Percentiles rank a stretch among this genome's conserved stretches.
Conservation (phyloP, 2,797 vertebrate genomes). For the Lepus oiostolus region DNA sequence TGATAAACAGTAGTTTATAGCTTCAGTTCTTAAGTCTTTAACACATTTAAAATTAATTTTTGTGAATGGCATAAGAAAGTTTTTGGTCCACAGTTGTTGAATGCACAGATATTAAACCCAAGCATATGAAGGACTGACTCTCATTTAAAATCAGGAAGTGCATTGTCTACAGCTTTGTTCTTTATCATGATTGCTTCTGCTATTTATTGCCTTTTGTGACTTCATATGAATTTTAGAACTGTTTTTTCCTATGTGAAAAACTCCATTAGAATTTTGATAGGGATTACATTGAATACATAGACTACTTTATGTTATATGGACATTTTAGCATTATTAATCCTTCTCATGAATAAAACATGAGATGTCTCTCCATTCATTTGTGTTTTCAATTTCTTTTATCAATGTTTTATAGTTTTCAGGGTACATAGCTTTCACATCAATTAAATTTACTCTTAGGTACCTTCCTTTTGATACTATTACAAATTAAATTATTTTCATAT, state of each 20-base stretch:
- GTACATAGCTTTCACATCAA: background rate
- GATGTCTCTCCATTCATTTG: background rate
- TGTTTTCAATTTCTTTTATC: background rate
- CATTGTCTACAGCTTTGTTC: background rate
- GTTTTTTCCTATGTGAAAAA: background rate
- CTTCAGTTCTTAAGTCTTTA: background rate
- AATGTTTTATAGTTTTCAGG: background rate
- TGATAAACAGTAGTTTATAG: background rate
- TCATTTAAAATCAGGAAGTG: background rate
- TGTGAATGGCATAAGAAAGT: too few relatives aligned
- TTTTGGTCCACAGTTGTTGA: too few relatives aligned
- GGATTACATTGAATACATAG: background rate
- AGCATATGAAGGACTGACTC: too few relatives aligned
- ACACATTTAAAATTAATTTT: background rate
- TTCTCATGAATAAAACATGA: background rate
- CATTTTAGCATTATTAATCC: background rate
- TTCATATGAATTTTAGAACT: background rate
- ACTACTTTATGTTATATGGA: background rate
- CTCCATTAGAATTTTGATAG: background rate
- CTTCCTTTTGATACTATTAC: background rate
- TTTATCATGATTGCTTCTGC: background rate
- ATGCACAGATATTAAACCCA: too few relatives aligned
- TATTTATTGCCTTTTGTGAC: background rate
- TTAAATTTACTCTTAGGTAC: background rate
- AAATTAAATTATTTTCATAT: background rate